Conservation (phyloP, 64 coral and sea anemone species). For the Dendrophyllia cribrosa region DNA sequence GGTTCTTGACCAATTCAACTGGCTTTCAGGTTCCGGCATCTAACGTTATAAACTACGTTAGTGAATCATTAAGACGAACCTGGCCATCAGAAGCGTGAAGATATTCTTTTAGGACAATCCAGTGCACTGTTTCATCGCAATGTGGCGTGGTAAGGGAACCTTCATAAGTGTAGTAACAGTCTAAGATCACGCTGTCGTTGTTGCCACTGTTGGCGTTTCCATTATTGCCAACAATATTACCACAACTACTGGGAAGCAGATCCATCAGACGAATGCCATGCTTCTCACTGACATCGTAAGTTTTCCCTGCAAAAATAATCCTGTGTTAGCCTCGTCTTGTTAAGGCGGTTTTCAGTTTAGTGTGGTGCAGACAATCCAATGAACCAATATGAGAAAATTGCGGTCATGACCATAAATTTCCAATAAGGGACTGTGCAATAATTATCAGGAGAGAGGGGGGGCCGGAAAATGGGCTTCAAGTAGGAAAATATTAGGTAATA, state of each 20-base stretch:
- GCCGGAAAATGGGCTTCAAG: too few relatives aligned
- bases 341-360: too few relatives aligned
- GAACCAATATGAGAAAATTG: too few relatives aligned
- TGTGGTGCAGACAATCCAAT: too few relatives aligned
- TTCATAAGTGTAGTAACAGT: conserved; percentile 41
- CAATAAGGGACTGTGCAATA: too few relatives aligned
- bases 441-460: too few relatives aligned
- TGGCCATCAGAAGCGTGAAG: conserved; percentile 8
- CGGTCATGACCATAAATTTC: too few relatives aligned
- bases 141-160: conserved; percentile 71
- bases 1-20: too few relatives aligned
- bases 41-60: not conserved
- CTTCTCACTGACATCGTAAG: not conserved
- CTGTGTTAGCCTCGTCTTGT: too few relatives aligned
- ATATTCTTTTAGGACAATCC: not conserved
- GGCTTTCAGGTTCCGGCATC: too few relatives aligned
- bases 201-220: not conserved
- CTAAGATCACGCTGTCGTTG: not conserved
- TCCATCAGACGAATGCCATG: not conserved
- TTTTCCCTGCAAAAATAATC: too few relatives aligned
- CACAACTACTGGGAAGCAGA: not conserved
- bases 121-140: conserved; percentile 36
- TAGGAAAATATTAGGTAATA: too few relatives aligned
- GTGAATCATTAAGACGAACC: not conserved
- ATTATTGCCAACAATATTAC: not conserved